Conservation (phyloP, 2,113 vertebrate genomes). For the Mohoua ochrocephala region DNA sequence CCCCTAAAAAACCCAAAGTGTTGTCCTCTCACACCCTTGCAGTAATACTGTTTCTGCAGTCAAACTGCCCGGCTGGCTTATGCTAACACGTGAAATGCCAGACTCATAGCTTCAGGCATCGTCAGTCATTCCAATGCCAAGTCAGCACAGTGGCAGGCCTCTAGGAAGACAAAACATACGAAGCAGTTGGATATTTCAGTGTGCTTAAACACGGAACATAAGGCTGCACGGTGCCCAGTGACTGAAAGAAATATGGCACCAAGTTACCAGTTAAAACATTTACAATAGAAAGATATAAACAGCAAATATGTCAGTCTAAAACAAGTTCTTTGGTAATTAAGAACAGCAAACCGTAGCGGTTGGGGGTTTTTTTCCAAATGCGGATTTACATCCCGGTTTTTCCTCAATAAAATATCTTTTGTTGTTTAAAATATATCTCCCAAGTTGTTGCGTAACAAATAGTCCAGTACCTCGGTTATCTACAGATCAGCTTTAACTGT, state of each 20-base stretch:
- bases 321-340: constrained; percentile 94
- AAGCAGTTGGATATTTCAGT: constrained; percentile 63
- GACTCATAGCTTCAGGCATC: constrained; percentile 32
- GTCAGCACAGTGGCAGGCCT: constrained; percentile 81
- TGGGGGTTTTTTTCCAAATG: constrained; percentile 58
- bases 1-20: not conserved
- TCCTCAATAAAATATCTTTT: constrained; percentile 82
- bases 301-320: constrained; percentile 75
- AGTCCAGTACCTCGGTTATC: constrained; percentile 77
- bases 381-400: constrained; percentile 57
- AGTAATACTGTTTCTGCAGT: constrained; percentile 66
- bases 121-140: not conserved
- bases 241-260: constrained; percentile 77
- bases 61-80: constrained; percentile 46
- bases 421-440: constrained; percentile 58
- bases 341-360: constrained; percentile 72
- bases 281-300: constrained; percentile 69
- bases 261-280: constrained; percentile 60
- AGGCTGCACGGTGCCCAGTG: constrained; percentile 65
- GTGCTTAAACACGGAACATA: constrained; percentile 68
- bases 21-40: not conserved
- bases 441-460: constrained; percentile 56
- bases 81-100: not conserved
- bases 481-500: constrained; percentile 66
- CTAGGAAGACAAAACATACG: constrained; percentile 66